These are phyloP conservation scores for Drosophila mimetica DNA, from an alignment of 2,888 invertebrate species.

Conservation along the genomic window DNA sequence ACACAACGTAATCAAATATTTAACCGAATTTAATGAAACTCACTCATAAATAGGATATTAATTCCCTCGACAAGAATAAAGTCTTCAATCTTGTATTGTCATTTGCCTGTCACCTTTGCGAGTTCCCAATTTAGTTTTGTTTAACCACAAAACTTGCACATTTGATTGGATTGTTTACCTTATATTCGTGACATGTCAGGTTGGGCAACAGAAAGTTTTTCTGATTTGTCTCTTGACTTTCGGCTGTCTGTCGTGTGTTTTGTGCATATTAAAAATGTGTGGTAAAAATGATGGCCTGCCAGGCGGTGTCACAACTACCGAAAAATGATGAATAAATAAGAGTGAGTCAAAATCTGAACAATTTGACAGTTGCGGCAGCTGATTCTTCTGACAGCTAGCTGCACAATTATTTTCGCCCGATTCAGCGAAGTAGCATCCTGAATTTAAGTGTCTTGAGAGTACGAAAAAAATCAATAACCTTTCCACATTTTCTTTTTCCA, in stretches of 20 bases:
- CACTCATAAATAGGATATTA: neutral
- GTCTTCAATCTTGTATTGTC: slow-evolving; percentile 32
- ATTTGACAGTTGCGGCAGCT: slow-evolving; percentile 64
- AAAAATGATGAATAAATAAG: slow-evolving; percentile 69
- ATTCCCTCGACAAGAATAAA: neutral
- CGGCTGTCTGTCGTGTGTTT: slow-evolving; percentile 40
- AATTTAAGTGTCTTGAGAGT: slow-evolving; percentile 19
- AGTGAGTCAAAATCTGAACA: slow-evolving; percentile 33
- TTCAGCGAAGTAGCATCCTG: slow-evolving; percentile 27
- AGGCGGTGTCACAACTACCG: slow-evolving; percentile 56
- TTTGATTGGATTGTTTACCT: slow-evolving; percentile 22
- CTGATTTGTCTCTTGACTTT: slow-evolving; percentile 47
- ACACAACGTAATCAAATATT: neutral
- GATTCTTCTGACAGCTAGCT: slow-evolving; percentile 64
- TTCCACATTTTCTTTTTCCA: slow-evolving; percentile 37
- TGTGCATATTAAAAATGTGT: slow-evolving; percentile 47
- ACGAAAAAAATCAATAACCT: slow-evolving; percentile 64
- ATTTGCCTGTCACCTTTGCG: slow-evolving; percentile 51
- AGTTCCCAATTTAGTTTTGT: slow-evolving; percentile 10
- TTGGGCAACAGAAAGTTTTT: slow-evolving; percentile 37
- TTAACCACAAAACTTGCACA: slow-evolving; percentile 15
- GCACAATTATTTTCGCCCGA: slow-evolving; percentile 46
- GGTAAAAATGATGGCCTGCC: slow-evolving; percentile 55
- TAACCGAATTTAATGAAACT: neutral
- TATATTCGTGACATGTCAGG: slow-evolving; percentile 62